Evolutionary conservation across 2,888 invertebrate genomes (phyloP).

Genomic region (Hydropsyche betteni): DNA sequence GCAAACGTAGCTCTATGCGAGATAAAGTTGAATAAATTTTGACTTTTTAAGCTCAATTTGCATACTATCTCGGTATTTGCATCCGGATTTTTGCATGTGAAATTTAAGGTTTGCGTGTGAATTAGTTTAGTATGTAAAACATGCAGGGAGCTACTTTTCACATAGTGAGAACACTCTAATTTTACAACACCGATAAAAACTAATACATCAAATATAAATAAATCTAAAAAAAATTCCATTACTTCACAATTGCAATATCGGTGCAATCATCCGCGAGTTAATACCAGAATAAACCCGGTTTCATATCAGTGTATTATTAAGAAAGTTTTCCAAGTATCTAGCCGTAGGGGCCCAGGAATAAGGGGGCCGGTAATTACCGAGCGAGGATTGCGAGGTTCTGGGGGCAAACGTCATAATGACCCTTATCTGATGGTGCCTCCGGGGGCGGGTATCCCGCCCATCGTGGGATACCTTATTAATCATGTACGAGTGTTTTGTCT

Average conservation of each 20-base stretch:
- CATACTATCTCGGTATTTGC: slow-evolving; percentile 20
- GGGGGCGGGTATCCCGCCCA: slow-evolving; percentile 7
- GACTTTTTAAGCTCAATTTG: slow-evolving; percentile 22
- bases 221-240: too few relatives aligned
- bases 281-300: too few relatives aligned
- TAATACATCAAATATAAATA: too few relatives aligned
- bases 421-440: slow-evolving; percentile 22
- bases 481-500: slow-evolving; percentile 24
- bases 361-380: slow-evolving; percentile 1
- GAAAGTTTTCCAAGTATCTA: neutral
- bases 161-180: too few relatives aligned
- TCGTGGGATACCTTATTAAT: slow-evolving; percentile 17
- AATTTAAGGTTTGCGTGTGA: too few relatives aligned
- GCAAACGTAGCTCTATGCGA: slow-evolving; percentile 15
- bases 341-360: neutral
- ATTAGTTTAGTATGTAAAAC: too few relatives aligned
- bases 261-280: too few relatives aligned
- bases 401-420: slow-evolving; percentile 28
- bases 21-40: slow-evolving; percentile 26
- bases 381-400: neutral
- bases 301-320: slow-evolving; percentile 19
- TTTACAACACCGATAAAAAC: too few relatives aligned
- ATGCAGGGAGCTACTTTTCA: too few relatives aligned
- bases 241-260: too few relatives aligned
- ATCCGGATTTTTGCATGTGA: slow-evolving; percentile 20